Evolutionary conservation across 2,113 vertebrate species (phyloP).

Genomic region (Nicator chloris): DNA sequence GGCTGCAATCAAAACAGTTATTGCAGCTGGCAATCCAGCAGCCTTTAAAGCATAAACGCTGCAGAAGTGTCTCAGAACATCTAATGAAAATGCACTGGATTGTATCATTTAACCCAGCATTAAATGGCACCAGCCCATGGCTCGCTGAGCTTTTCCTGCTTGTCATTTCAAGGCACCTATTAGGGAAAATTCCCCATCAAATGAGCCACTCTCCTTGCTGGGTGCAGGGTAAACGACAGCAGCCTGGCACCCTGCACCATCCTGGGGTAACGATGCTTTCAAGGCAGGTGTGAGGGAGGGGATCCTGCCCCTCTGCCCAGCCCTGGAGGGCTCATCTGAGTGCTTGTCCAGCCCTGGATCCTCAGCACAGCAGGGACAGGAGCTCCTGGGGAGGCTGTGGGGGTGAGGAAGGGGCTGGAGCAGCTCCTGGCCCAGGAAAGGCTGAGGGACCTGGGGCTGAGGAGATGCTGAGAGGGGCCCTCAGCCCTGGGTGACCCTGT

Average conservation of each 20-base stretch:
- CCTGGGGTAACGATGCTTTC: background rate
- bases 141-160: background rate
- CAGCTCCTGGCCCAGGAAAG: background rate
- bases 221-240: background rate
- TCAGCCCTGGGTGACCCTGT: background rate
- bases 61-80: conserved; percentile 41
- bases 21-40: conserved; percentile 55
- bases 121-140: conserved; percentile 49
- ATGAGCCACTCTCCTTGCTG: background rate
- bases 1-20: conserved; percentile 60
- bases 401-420: background rate
- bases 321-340: background rate
- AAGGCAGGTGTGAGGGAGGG: background rate
- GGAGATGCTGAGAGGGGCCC: background rate
- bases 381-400: background rate
- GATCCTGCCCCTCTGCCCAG: background rate
- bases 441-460: background rate
- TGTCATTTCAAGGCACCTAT: conserved; percentile 42
- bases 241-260: background rate
- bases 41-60: conserved; percentile 34
- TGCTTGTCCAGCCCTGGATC: background rate
- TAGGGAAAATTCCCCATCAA: conserved; percentile 23
- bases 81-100: conserved; percentile 59
- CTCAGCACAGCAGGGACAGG: background rate
- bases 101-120: conserved; percentile 59